These are phyloP conservation scores for Aldabrachelys gigantea DNA, from an alignment of 2,113 vertebrate genomes.

Conservation along the genomic window DNA sequence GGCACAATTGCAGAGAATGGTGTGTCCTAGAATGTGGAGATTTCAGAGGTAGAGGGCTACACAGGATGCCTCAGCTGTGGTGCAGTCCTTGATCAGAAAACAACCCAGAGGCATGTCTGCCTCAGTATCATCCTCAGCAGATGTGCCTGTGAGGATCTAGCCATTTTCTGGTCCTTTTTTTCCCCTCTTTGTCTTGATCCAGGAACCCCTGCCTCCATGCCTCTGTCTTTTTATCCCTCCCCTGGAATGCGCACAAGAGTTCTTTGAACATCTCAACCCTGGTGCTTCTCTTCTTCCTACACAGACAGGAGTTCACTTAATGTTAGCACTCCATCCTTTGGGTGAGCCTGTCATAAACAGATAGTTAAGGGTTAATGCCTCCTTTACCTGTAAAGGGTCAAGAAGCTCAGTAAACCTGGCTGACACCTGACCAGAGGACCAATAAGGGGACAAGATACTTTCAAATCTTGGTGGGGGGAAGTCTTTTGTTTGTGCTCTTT, in stretches of 20 bases:
- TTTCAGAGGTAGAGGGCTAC: background rate
- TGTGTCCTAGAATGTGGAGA: background rate
- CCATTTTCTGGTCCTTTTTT: background rate
- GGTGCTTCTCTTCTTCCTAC: background rate
- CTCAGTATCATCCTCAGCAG: background rate
- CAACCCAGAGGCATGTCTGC: no score
- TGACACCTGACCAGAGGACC: no score
- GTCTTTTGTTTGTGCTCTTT: no score
- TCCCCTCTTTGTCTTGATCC: background rate
- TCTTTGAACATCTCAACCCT: background rate
- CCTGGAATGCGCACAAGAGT: background rate
- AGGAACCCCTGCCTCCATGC: background rate
- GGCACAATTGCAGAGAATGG: background rate
- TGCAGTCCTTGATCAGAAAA: background rate
- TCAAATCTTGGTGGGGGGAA: no score
- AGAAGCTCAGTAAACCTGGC: no score
- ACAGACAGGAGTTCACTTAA: background rate
- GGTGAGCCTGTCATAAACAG: no score
- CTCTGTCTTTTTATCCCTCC: background rate
- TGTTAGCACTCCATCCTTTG: background rate
- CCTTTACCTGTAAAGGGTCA: no score
- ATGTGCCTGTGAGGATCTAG: background rate
- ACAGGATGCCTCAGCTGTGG: background rate
- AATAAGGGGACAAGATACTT: no score
- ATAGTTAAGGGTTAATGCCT: no score